Conservation (phyloP, 2,113 vertebrate genomes). For the Stigmatopora argus region DNA sequence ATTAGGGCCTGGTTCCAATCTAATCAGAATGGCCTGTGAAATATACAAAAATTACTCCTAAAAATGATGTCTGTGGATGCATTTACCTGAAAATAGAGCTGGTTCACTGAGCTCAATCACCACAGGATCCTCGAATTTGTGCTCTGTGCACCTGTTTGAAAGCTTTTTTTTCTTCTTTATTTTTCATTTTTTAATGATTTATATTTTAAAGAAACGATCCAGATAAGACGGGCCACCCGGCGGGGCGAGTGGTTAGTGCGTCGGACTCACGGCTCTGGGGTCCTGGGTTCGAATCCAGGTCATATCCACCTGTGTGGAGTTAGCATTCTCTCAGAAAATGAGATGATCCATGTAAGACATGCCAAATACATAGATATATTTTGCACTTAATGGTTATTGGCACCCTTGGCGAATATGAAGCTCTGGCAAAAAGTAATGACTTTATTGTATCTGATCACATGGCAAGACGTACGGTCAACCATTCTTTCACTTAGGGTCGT, state of each 20-base stretch:
- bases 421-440: constrained; percentile 47
- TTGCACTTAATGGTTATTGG: constrained; percentile 46
- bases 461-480: constrained; percentile 7
- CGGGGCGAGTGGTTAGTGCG: no score
- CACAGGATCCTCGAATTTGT: constrained; percentile 34
- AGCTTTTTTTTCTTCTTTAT: constrained; percentile 16
- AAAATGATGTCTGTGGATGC: background rate
- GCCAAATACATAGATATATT: constrained; percentile 1
- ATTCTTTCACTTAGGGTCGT: background rate
- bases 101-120: constrained; percentile 6
- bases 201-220: background rate
- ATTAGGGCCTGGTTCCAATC: background rate
- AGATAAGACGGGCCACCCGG: background rate
- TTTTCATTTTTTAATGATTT: no score
- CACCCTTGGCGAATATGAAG: constrained; percentile 48
- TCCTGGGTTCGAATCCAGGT: no score
- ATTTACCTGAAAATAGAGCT: background rate
- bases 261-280: no score
- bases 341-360: background rate
- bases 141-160: constrained; percentile 37
- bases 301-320: no score
- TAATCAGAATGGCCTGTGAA: background rate
- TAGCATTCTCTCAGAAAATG: no score
- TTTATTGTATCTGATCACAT: constrained; percentile 34
- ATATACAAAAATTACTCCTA: background rate